phyloP scores from a whole-genome alignment of 1,140 invertebrate genomes.

The Aphis craccivora region DNA sequence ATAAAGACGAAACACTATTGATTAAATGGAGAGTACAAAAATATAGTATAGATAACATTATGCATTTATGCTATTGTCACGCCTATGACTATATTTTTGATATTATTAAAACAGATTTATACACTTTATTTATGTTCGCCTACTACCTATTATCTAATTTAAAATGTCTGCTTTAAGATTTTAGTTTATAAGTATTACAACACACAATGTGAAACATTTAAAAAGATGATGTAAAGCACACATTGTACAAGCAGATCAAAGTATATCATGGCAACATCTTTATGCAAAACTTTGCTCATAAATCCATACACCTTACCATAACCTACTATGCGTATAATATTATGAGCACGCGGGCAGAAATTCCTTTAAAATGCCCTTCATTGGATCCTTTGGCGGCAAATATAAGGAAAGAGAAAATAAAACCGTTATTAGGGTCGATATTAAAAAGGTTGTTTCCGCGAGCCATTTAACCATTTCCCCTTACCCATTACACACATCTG shows the following conservation, averaged over 20 bases:
- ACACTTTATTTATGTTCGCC: neutral
- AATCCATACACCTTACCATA: conserved; percentile 31
- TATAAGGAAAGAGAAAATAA: conserved; percentile 38
- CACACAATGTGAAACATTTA: neutral
- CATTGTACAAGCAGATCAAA: conserved; percentile 34
- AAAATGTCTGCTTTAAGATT: neutral
- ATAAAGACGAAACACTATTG: neutral
- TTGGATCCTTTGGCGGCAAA: neutral
- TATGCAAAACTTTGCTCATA: conserved; percentile 45
- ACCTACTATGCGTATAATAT: conserved; percentile 17
- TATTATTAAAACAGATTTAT: neutral
- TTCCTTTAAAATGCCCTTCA: conserved; percentile 29
- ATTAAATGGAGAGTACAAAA: neutral
- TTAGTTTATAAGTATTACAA: neutral
- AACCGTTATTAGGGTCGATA: conserved; percentile 55
- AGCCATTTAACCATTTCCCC: conserved; percentile 16
- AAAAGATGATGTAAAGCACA: neutral
- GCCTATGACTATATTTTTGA: neutral
- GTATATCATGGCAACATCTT: conserved; percentile 37
- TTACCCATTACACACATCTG: conserved; percentile 50
- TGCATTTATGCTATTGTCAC: too few species aligned
- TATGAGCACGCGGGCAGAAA: neutral
- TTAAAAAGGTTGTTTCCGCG: conserved; percentile 52
- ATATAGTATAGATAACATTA: neutral
- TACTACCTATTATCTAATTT: neutral